These are phyloP conservation scores for Himantopus leucocephalus DNA, from an alignment of 2,113 vertebrate species.

Conservation along the genomic window DNA sequence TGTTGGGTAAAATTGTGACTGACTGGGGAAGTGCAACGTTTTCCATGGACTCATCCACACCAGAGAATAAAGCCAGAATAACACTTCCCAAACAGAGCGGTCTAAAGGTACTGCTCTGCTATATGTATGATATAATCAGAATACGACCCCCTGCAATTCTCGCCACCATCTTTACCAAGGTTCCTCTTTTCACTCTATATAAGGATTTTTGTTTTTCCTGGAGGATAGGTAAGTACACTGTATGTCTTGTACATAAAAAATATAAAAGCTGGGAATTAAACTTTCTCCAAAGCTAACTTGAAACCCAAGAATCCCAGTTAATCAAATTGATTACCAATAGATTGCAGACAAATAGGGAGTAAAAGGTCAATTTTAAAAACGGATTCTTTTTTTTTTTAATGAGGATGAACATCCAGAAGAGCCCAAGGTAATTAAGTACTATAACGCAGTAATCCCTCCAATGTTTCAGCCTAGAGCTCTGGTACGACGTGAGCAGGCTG, in stretches of 20 bases:
- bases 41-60: neutral
- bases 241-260: neutral
- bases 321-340: neutral
- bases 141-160: neutral
- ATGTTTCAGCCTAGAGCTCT: neutral
- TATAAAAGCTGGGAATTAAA: neutral
- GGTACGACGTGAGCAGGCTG: neutral
- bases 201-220: neutral
- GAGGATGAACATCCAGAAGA: neutral
- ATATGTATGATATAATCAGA: neutral
- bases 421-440: neutral
- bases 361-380: neutral
- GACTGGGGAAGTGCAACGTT: neutral
- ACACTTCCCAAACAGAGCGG: neutral
- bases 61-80: neutral
- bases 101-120: neutral
- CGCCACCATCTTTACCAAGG: neutral
- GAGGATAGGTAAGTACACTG: neutral
- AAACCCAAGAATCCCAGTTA: neutral
- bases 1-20: neutral
- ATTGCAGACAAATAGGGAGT: neutral
- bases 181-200: neutral
- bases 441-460: neutral
- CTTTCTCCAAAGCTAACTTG: neutral
- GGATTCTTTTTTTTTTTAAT: neutral